Conservation (phyloP, 2,888 invertebrate genomes). For the Molanna angustata region DNA sequence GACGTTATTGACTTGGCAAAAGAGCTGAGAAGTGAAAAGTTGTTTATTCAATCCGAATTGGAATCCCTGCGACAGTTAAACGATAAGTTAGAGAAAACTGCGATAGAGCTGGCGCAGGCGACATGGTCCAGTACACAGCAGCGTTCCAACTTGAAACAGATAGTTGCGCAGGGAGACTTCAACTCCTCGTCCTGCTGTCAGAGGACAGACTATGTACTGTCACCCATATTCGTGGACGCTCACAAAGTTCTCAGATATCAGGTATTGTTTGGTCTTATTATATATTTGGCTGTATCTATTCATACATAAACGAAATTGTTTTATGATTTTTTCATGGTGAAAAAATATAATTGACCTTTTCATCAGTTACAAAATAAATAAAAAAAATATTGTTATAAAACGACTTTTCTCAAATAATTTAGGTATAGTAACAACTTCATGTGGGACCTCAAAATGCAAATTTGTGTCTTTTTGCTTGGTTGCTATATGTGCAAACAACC, state of each 20-base stretch:
- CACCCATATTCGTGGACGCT: conserved; percentile 70
- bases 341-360: no score
- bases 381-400: no score
- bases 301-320: no score
- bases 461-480: no score
- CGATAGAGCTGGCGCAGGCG: conserved; percentile 60
- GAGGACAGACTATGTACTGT: conserved; percentile 42
- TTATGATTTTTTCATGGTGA: no score
- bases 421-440: no score
- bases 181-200: conserved; percentile 77
- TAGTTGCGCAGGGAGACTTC: conserved; percentile 72
- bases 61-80: conserved; percentile 75
- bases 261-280: conserved; percentile 42
- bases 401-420: no score
- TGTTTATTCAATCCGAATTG: conserved; percentile 84
- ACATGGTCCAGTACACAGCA: conserved; percentile 90
- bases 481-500: no score
- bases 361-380: no score
- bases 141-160: conserved; percentile 72
- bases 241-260: conserved; percentile 83
- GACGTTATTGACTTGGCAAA: conserved; percentile 53
- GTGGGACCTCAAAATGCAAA: no score
- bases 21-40: conserved; percentile 78
- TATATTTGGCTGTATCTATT: background rate
- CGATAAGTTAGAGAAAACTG: conserved; percentile 62